Base-by-base conservation (phyloP, 2,113 vertebrate genomes). In the Ictalurus punctatus region DNA sequence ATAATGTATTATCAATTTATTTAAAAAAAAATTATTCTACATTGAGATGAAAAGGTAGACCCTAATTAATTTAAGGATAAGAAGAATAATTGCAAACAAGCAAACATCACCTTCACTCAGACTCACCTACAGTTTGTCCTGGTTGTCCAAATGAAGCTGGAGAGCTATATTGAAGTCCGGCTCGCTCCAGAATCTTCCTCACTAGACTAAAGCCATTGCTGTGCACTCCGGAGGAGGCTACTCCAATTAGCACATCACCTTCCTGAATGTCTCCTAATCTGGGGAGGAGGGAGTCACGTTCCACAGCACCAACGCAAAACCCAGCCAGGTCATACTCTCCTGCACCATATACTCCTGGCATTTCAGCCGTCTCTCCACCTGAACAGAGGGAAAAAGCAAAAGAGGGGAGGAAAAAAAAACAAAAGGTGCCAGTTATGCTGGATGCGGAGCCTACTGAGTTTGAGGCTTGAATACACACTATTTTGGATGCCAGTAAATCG, bases 141-240 rank as follows among this genome's bases (percentile, higher is more conserved):
- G 94, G 89, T 0, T 91, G 92, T n/a, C 93, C 92, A 0, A 94
- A 95, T 0, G 97, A 95, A 0, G 96, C 95, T 0, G 96, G 95
- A 30, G 96, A 97, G 85, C 94, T 95, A 93, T 96, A 97, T 89
- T 94, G 92, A 0, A 97, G 94, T 0, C 92, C 87, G 0, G 95
- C 94, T 8, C 93, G 94, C 88, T 97, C 97, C 78, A 99, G 95
- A 7, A 99, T 95, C 93, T 96, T 97, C 88, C 98, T 96, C 9
- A 99, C 97, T 25, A 99, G 96, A 91, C 98, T 99, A 92, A 97
- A 99, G 25, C 98, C 98, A 6, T 99, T 99, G 95, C 98, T 99
- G 92, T 99, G 98, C 23, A 99, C 88, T 0, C 98, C 98, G 0
- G 98, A 99, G 10, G 98, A 99, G 21, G 97, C 96, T 27, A 99